These are phyloP conservation scores for Rhamnusium bicolor DNA, from an alignment of 2,888 invertebrate genomes.

Conservation along the genomic window DNA sequence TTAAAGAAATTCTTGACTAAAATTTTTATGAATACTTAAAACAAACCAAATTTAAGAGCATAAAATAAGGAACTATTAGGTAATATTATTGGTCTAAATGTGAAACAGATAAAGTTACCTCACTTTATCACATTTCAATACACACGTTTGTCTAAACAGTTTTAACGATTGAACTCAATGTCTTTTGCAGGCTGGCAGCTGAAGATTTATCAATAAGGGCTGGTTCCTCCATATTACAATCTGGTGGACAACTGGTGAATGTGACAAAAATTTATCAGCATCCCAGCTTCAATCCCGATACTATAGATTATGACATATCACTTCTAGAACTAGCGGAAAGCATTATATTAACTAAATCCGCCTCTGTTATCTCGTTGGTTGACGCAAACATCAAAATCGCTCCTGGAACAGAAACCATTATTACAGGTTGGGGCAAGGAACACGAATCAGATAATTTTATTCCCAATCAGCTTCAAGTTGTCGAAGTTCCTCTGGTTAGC, in stretches of 20 bases:
- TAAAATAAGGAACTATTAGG: too few species aligned
- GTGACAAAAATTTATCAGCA: conserved; percentile 34
- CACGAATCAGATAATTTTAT: conserved; percentile 34
- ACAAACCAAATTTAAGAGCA: too few species aligned
- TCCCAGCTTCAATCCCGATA: conserved; percentile 31
- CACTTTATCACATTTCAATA: too few species aligned
- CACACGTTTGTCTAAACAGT: too few species aligned
- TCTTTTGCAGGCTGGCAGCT: conserved; percentile 13
- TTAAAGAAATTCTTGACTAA: too few species aligned
- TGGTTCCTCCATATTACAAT: conserved; percentile 42
- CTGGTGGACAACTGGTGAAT: conserved; percentile 45
- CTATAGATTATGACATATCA: conserved; percentile 51
- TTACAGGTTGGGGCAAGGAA: conserved; percentile 53
- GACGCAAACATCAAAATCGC: neutral
- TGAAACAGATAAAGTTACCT: too few species aligned
- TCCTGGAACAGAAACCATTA: conserved; percentile 39
- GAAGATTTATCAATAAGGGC: conserved; percentile 37
- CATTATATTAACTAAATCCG: neutral
- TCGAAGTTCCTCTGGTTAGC: conserved; percentile 47
- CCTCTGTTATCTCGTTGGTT: conserved; percentile 24
- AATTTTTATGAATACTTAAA: too few species aligned
- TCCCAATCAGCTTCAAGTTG: conserved; percentile 38
- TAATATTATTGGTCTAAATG: too few species aligned
- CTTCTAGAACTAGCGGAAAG: conserved; percentile 32
- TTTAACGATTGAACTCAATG: too few species aligned